These are phyloP conservation scores for Zygothrica quintamaculata DNA, from an alignment of 2,888 invertebrate genomes.

Conservation along the genomic window DNA sequence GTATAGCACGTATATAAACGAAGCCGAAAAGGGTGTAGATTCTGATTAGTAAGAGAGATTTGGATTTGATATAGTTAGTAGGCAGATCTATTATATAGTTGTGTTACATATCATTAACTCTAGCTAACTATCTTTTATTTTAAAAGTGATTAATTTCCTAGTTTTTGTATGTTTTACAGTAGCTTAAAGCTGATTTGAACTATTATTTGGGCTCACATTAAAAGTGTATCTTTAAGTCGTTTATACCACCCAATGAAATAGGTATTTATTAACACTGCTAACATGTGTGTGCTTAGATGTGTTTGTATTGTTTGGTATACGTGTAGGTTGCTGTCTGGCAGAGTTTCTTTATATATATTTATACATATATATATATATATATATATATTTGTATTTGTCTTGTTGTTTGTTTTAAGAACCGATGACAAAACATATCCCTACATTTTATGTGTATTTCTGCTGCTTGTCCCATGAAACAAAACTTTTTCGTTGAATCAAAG, in stretches of 20 bases:
- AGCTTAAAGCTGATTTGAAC: too few species aligned
- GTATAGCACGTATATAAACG: too few species aligned
- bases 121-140: too few species aligned
- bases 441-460: constrained; percentile 25
- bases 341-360: too few species aligned
- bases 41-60: too few species aligned
- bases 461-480: constrained; percentile 22
- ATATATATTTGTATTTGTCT: background rate
- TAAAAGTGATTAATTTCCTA: too few species aligned
- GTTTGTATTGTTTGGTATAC: background rate
- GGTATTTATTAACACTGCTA: constrained; percentile 37
- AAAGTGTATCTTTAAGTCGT: constrained; percentile 23
- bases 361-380: background rate
- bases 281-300: constrained; percentile 2
- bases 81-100: too few species aligned
- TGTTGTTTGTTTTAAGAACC: constrained; percentile 19
- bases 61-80: too few species aligned
- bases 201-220: too few species aligned
- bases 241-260: background rate
- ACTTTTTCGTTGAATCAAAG: constrained; percentile 31
- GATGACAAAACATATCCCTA: constrained; percentile 48
- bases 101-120: too few species aligned
- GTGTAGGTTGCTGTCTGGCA: constrained; percentile 2
- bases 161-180: too few species aligned
- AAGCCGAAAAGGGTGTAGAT: too few species aligned